These are phyloP conservation scores for Ptychadena robeensis DNA, from an alignment of 2,797 vertebrate species.

Conservation along the genomic window DNA sequence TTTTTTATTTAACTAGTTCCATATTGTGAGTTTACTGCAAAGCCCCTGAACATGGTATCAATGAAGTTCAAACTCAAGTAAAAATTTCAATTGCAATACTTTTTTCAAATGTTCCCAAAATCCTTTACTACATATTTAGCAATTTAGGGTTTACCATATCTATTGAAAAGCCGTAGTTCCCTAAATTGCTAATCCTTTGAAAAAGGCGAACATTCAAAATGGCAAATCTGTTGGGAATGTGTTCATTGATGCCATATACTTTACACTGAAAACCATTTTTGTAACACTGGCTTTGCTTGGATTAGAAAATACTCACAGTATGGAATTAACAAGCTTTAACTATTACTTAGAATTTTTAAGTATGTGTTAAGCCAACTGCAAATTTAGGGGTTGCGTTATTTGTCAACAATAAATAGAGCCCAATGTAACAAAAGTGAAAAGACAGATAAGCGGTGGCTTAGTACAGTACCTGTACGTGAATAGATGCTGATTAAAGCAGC, in stretches of 20 bases:
- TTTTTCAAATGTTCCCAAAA: too few species aligned
- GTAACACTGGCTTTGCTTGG: slow-evolving; percentile 11
- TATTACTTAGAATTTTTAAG: not conserved
- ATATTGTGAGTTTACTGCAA: too few species aligned
- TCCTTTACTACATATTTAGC: too few species aligned
- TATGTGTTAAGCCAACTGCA: not conserved
- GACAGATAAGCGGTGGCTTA: slow-evolving; percentile 16
- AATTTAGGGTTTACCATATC: too few species aligned
- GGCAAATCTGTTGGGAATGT: not conserved
- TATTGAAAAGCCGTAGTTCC: too few species aligned
- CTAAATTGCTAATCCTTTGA: not conserved
- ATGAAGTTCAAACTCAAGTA: too few species aligned
- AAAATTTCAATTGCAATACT: too few species aligned
- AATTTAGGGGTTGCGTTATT: slow-evolving; percentile 16
- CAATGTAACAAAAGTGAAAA: not conserved
- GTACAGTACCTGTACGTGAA: slow-evolving; percentile 27
- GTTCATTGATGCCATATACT: not conserved
- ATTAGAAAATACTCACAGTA: not conserved
- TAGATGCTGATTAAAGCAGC: slow-evolving; percentile 44
- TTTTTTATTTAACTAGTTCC: too few species aligned
- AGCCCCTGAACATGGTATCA: too few species aligned
- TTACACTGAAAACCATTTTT: not conserved
- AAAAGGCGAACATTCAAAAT: not conserved
- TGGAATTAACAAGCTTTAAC: not conserved
- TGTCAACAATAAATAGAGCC: slow-evolving; percentile 1